Conservation (phyloP, 1,140 invertebrate species). For the Neotoxoptera formosana region DNA sequence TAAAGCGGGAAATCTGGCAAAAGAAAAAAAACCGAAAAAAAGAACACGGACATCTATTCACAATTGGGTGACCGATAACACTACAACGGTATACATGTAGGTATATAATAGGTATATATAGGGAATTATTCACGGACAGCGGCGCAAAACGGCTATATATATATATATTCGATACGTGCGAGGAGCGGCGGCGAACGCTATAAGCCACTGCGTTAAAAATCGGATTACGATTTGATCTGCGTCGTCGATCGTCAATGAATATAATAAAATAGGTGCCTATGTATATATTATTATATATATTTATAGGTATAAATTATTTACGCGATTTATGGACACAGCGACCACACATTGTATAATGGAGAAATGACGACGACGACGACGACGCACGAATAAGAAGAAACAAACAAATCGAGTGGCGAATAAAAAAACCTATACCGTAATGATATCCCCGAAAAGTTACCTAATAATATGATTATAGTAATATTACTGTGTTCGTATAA, state of each 20-base stretch:
- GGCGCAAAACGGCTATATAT: neutral
- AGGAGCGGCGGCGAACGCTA: neutral
- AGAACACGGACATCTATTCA: neutral
- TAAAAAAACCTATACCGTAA: neutral
- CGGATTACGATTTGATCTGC: constrained; percentile 38
- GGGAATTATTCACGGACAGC: constrained; percentile 42
- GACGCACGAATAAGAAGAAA: neutral
- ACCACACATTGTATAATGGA: neutral
- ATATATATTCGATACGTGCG: too few relatives aligned
- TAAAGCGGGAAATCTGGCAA: neutral
- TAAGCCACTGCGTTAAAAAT: constrained; percentile 2
- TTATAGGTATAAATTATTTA: neutral
- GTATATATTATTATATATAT: too few relatives aligned
- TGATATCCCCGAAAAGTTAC: neutral
- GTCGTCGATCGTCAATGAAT: neutral
- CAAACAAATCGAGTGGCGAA: neutral
- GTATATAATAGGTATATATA: too few relatives aligned
- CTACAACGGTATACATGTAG: neutral
- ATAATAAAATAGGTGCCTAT: neutral
- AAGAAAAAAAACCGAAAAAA: neutral
- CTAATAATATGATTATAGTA: neutral
- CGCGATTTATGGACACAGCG: neutral
- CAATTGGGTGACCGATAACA: neutral
- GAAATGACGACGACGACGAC: neutral
- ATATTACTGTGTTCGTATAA: neutral